These are phyloP conservation scores for Apotomis turbidana DNA, from an alignment of 2,888 invertebrate genomes.

Conservation along the genomic window DNA sequence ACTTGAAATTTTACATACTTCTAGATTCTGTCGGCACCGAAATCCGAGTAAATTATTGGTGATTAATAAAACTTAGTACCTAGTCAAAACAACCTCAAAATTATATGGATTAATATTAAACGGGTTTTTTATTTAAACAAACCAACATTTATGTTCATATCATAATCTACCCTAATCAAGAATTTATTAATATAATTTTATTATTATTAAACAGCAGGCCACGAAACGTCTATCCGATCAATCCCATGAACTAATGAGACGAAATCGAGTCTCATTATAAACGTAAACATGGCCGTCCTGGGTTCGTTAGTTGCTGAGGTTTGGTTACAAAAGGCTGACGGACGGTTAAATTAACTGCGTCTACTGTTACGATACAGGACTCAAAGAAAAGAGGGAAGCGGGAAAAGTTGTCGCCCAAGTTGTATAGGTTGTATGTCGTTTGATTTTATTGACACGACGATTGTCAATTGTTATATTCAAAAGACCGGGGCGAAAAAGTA, in stretches of 20 bases:
- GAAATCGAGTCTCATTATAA: constrained; percentile 46
- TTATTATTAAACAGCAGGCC: constrained; percentile 49
- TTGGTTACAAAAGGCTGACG: constrained; percentile 64
- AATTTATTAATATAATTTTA: constrained; percentile 42
- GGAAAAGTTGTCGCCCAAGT: background rate
- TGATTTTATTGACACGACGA: too few relatives aligned
- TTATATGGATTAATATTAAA: background rate
- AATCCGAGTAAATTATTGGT: too few relatives aligned
- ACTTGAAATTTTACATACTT: too few relatives aligned
- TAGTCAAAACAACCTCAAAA: too few relatives aligned
- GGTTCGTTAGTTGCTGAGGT: constrained; percentile 56
- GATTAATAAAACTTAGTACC: too few relatives aligned
- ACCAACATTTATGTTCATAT: too few relatives aligned
- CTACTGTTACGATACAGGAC: constrained; percentile 47
- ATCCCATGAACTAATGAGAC: constrained; percentile 44
- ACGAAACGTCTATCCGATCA: constrained; percentile 46
- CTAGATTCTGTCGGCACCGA: too few relatives aligned
- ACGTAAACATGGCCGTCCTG: constrained; percentile 45
- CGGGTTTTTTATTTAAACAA: background rate
- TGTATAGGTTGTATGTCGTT: too few relatives aligned
- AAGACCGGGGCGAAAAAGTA: too few relatives aligned
- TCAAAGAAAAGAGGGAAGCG: constrained; percentile 29
- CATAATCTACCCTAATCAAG: background rate
- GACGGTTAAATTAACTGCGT: constrained; percentile 60
- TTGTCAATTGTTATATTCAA: too few relatives aligned